Base-by-base conservation (phyloP, 2,888 invertebrate species). In the Hyposoter didymator region DNA sequence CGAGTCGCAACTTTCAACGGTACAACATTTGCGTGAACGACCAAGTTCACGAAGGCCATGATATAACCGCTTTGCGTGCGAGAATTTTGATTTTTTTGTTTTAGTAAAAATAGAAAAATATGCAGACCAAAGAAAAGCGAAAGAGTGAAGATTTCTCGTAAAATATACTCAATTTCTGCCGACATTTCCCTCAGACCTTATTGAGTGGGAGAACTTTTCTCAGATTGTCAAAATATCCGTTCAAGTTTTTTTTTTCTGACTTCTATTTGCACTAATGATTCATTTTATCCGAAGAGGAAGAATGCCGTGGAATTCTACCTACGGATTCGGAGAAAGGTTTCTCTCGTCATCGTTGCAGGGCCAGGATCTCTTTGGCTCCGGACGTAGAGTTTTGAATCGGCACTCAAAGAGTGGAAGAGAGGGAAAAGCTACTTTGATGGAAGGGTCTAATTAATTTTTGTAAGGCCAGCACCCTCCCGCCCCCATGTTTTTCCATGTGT, bases 361-460 rank as follows among this genome's bases (percentile, higher is more conserved):
- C 62, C 32, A 14, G 45, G 64, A 59, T 66, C 22, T 28, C 70
- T 78, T 49, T n/a, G 66, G 52, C 22, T 19, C n/a, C 75, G 55
- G 72, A 66, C 69, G 70, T 19, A 22, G 8, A 62, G 67, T 62
- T 73, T 80, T 80, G 82, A 82, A 75, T 59, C 55, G 55, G 43
- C 19, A 43, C 52, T 59, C 17, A 75, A 70, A 64, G 62, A 43
- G 66, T 10, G 45, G 64, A n/a, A 45, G 64, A 52, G 67, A 70
- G 76, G 49, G 39, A 83, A 83, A 76, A 73, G 85, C 70, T 80
- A 85, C 85, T 85, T 85, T 85, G 85, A 85, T 80, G 85, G 79
- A 80, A 85, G 85, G 80, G 83, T 79, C 82, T 85, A 85, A 83
- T 83, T 83, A 85, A 85, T 85, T 83, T 83, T 83, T 78, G 82